A percentile compares a stretch with the other conserved stretches of the same genome.
These are phyloP conservation scores for Lasioglossum malachurum DNA, from an alignment of 2,888 invertebrate genomes.

Conservation along the genomic window DNA sequence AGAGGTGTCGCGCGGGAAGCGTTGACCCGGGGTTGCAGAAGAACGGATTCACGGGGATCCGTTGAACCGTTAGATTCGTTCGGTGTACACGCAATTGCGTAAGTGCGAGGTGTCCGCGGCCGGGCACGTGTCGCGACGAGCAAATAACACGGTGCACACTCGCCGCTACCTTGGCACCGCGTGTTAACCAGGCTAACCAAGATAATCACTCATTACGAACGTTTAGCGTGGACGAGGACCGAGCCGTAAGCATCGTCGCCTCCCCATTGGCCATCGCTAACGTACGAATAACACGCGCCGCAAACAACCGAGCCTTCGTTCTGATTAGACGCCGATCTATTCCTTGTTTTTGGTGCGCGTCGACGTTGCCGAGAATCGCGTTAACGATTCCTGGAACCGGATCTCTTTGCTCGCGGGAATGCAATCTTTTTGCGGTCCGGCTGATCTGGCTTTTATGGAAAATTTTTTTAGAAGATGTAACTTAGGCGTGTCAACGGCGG, in stretches of 20 bases:
- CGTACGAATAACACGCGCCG: conserved; percentile 71
- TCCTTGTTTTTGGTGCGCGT: conserved; percentile 58
- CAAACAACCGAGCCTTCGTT: conserved; percentile 71
- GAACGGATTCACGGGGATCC: neutral
- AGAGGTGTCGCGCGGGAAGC: neutral
- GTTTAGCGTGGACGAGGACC: conserved; percentile 79
- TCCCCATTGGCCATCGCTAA: conserved; percentile 65
- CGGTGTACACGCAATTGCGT: conserved; percentile 43
- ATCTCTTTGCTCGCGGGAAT: too few species aligned
- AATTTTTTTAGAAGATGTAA: neutral
- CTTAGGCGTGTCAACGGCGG: neutral
- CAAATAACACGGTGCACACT: conserved; percentile 70
- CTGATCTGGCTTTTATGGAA: neutral
- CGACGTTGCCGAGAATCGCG: conserved; percentile 15
- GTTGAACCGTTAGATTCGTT: conserved; percentile 44
- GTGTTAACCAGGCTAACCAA: conserved; percentile 84
- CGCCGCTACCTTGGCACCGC: conserved; percentile 77
- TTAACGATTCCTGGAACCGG: neutral
- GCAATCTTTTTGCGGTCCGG: too few species aligned
- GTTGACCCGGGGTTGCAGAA: neutral
- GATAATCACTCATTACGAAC: conserved; percentile 84
- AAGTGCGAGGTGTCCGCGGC: conserved; percentile 50
- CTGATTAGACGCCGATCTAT: conserved; percentile 76
- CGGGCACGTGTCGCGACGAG: conserved; percentile 75
- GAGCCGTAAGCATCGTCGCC: conserved; percentile 60